phyloP scores from a whole-genome alignment of 2,113 vertebrate species.

The Sapajus apella region DNA sequence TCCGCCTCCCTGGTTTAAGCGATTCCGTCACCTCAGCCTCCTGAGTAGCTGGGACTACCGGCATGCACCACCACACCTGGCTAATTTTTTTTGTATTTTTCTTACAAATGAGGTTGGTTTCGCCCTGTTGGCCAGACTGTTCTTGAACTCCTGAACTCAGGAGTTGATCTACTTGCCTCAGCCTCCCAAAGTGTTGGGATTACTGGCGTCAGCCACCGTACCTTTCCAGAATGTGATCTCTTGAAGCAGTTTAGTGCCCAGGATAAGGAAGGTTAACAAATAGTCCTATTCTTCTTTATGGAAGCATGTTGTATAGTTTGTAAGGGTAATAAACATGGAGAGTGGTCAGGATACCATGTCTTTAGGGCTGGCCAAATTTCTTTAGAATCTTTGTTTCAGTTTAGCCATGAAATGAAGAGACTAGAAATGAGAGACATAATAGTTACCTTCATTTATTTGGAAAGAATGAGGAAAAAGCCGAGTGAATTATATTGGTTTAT shows the following conservation, averaged over 20 bases:
- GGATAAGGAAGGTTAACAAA: slow-evolving; percentile 33
- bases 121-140: too few species aligned
- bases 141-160: too few species aligned
- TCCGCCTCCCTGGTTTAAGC: too few species aligned
- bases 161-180: too few species aligned
- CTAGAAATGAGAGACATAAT: background rate
- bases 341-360: background rate
- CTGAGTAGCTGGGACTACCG: too few species aligned
- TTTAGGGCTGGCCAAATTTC: background rate
- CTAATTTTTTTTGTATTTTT: too few species aligned
- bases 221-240: background rate
- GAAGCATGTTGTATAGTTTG: background rate
- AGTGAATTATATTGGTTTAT: slow-evolving; percentile 34
- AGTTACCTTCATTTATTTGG: slow-evolving; percentile 17
- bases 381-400: background rate
- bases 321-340: background rate
- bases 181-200: too few species aligned
- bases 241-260: background rate
- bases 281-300: background rate
- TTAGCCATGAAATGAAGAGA: slow-evolving; percentile 27
- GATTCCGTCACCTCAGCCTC: too few species aligned
- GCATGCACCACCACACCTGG: too few species aligned
- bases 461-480: background rate
- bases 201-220: too few species aligned
- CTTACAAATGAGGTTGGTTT: too few species aligned